Evolutionary conservation across 2,113 vertebrate species (phyloP), one percentile per base, ranked within the genome.

Genomic region (Dolichotis patagonum): DNA sequence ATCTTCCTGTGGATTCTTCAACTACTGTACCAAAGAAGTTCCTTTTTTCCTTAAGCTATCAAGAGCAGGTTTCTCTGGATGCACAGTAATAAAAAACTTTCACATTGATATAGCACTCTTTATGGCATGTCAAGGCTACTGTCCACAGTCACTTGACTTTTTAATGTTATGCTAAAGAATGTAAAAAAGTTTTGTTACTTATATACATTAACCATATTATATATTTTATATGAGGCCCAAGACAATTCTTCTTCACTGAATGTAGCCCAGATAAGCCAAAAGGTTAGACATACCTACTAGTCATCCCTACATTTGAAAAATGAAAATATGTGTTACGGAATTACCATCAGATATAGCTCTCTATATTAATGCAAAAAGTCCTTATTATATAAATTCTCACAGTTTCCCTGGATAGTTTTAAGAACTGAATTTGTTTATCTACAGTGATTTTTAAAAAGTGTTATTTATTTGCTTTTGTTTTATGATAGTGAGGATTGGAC

Each of bases 1-100:
- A 32, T 86, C 38, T 78, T 95, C 65, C 73, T 92, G 41, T 60
- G 32, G 46, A 83, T 86, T 93, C 71, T 94, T 97, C 73, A 89
- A 75, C 43, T 30, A 49, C 13, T 49, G 13, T 32, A 73, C 13
- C 24, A 85, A 69, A 75, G 56, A 94, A 65, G 91, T 80, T 85
- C 1, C 16, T 83, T 95, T 87, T 88, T 46, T 92, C 14, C 41
- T 91, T 35, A 91, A 90, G 62, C 5, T 73, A 67, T 32, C 38
- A 19, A 88, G 58, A 90, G 67, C 13, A 95, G 26, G 52, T 78
- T 77, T 96, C 78, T 86, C 60, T 94, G 43, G 22, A 35, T 54
- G 11, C 71, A 97, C 52, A 80, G 22, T 54, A 80, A 80, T 20
- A 41, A 80, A 80, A 78, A 91, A 69, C n/a, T 24, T 84, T 58